Conservation (phyloP, 2,113 vertebrate genomes). For the Chamaetylas fuelleborni region DNA sequence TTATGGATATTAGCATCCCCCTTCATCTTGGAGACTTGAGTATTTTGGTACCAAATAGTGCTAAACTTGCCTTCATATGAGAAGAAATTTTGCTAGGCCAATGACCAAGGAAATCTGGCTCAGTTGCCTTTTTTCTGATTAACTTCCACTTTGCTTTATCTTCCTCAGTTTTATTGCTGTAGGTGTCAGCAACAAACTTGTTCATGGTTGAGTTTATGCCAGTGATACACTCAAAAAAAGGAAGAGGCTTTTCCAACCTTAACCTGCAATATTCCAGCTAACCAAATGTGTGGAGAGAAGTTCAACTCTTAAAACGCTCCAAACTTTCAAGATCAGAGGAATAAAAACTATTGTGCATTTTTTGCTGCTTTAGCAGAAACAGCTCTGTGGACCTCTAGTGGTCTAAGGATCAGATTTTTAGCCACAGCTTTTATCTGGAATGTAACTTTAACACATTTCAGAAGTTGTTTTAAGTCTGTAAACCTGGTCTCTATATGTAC, state of each 20-base stretch:
- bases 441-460: background rate
- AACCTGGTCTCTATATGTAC: background rate
- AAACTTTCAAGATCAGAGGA: background rate
- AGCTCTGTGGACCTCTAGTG: conserved; percentile 66
- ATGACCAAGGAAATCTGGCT: background rate
- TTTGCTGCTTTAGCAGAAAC: conserved; percentile 17
- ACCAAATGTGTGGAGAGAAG: background rate
- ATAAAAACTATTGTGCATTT: background rate
- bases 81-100: background rate
- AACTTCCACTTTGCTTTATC: background rate
- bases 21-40: background rate
- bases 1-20: background rate
- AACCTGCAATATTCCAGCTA: background rate
- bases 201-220: background rate
- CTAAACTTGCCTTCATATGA: background rate
- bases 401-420: conserved; percentile 1
- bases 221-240: background rate
- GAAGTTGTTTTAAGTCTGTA: background rate
- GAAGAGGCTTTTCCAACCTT: background rate
- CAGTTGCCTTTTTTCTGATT: background rate
- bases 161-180: background rate
- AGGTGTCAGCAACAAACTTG: background rate
- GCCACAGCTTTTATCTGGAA: background rate
- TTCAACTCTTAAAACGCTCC: fast-evolving
- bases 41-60: background rate